Percentiles rank a stretch among this genome's conserved stretches.
These are phyloP conservation scores for Ferdinandea cuprea DNA, from an alignment of 2,888 invertebrate genomes.

Conservation along the genomic window DNA sequence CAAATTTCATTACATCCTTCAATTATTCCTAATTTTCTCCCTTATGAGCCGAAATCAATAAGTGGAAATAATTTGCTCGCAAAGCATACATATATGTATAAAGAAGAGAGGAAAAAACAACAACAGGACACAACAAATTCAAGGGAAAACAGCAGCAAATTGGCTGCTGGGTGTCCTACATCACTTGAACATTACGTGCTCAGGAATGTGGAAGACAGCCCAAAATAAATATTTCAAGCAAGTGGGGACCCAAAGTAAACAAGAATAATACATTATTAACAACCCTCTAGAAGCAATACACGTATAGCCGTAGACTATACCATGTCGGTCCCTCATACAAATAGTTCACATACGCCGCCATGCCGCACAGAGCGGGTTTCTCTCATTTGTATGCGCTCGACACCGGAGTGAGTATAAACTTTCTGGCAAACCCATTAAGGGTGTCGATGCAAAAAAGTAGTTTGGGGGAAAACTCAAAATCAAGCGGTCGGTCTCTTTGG, in stretches of 20 bases:
- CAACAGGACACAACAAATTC: slow-evolving; percentile 18
- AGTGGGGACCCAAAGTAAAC: slow-evolving; percentile 50
- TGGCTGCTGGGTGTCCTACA: slow-evolving; percentile 1
- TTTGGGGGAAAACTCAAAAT: slow-evolving; percentile 20
- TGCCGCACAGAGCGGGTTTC: slow-evolving; percentile 13
- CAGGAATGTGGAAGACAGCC: slow-evolving; percentile 53
- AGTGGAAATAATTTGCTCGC: slow-evolving; percentile 41
- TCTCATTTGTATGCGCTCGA: slow-evolving; percentile 61
- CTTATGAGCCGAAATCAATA: slow-evolving; percentile 42
- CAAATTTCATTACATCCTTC: slow-evolving; percentile 35
- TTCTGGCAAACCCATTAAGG: slow-evolving; percentile 25
- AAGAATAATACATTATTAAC: slow-evolving; percentile 63
- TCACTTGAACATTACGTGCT: slow-evolving; percentile 39
- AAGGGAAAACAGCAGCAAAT: slow-evolving; percentile 26
- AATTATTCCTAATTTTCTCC: slow-evolving; percentile 24
- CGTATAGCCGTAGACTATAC: too few species aligned
- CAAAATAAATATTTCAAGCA: slow-evolving; percentile 60
- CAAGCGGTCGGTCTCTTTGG: slow-evolving; percentile 46
- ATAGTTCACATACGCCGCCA: slow-evolving; percentile 10
- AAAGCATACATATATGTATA: slow-evolving; percentile 11
- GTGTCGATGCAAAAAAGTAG: slow-evolving; percentile 46
- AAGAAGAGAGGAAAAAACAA: slow-evolving; percentile 3
- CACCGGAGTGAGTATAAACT: slow-evolving; percentile 44
- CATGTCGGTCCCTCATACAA: slow-evolving; percentile 21
- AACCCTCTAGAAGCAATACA: slow-evolving; percentile 16